Evolutionary conservation across 2,888 invertebrate genomes (phyloP), one percentile per base, ranked within the genome.

Genomic region (Cryptophagus acutangulus): DNA sequence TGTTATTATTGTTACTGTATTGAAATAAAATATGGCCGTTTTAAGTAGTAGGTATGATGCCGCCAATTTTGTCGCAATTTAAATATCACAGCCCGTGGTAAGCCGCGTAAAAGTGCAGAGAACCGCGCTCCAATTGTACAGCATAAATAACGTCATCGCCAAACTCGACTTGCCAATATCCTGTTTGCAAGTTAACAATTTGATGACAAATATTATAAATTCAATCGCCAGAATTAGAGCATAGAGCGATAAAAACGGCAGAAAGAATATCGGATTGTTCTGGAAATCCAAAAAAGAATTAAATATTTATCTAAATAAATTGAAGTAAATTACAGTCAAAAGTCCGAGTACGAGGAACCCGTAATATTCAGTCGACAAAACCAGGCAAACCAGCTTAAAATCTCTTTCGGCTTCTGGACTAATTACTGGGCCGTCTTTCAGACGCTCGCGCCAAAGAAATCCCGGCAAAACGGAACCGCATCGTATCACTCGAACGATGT

Each of bases 351-450:
- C 26, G 3, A 70, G 49, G 17, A 67, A 56, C 10, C 59, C 38
- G 40, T 67, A 67, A 46, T 66, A 67, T 48, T 68, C 64, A 2
- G 63, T 40, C 2, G 65, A 66, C n/a, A 68, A 45, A 3, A 66
- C 62, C 12, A 66, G 47, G 40, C 60, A 60, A 33, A 69, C 61
- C 16, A 70, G 48, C 52, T 66, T 67, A 16, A 63, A 53, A 43
- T 70, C 70, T 36, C 70, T 52, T 50, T 67, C 64, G 29, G 54
- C 49, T 53, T 61, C 59, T 17, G 63, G 59, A 8, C 57, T 47
- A 5, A 66, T 49, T 2, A 64, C 29, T 43, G 56, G 58, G 10
- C 57, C 59, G 18, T 49, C 48, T 49, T 61, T 57, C 17, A 61
- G 45, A 26, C 63, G 46, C 31, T 56, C 50, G 28, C 61, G 51